Evolutionary conservation across 2,888 invertebrate species (phyloP), one percentile per base, ranked within the genome.

Genomic region (Sinohyriopsis cumingii): DNA sequence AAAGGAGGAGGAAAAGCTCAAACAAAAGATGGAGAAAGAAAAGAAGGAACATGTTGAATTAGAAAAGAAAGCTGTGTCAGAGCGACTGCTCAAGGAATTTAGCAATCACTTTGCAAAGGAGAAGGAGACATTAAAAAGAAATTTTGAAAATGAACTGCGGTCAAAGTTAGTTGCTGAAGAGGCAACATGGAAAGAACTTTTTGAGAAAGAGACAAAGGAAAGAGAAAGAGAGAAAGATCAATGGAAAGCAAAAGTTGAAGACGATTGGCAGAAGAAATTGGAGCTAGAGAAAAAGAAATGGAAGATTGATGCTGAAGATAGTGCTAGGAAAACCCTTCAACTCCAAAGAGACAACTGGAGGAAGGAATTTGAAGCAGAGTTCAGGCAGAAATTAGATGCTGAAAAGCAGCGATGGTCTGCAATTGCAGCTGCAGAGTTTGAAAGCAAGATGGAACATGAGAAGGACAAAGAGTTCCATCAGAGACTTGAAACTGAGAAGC

Each of bases 131-230:
- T 18, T 59, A 66, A 63, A 64, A 68, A 68, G 19, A 73, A 73
- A 59, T 69, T 45, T 72, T 66, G 75, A 73, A 7, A 63, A 69
- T 25, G 77, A 78, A 19, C 45, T 76, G 18, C 70, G 76, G 57
- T 76, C 75, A 66, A 59, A 73, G 12, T 74, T 74, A 24, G 45
- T 56, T n/a, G 60, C 70, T 7, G 79, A 79, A 74, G 77, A 77
- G 60, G 69, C 73, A 59, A 59, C 73, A 54, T 79, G 77, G 79
- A 55, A 67, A 69, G 68, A 69, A 45, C 71, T 72, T 72, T 64
- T 75, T 0, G 73, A 79, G 53, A 75, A 76, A 45, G 73, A 76
- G n/a, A 73, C 65, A 53, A 67, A 75, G 67, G 74, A 77, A 56
- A 57, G 78, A 15, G 71, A 70, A 59, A 69, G 73, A 12, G 78